Conservation (phyloP, 2,113 vertebrate species). For the Pleuronectes platessa region DNA sequence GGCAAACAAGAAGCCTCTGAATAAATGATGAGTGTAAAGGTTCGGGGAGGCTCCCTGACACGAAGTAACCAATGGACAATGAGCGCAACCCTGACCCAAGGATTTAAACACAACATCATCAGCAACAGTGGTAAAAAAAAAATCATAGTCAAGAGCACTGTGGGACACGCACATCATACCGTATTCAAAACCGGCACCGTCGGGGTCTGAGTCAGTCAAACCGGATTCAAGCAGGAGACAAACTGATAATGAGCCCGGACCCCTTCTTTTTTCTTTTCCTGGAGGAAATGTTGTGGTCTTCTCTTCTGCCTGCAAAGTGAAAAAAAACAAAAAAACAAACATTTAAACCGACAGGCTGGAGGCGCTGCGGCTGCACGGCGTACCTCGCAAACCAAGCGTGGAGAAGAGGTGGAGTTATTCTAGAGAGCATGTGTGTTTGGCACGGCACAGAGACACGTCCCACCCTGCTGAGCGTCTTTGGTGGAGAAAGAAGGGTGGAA, state of each 20-base stretch:
- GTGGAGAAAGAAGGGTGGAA: background rate
- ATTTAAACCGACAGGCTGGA: conserved; percentile 36
- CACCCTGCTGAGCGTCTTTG: conserved; percentile 10
- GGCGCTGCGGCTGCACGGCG: conserved; percentile 1
- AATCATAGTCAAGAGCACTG: conserved; percentile 13
- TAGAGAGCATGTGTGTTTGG: conserved; percentile 31
- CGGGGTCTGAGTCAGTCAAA: conserved; percentile 12
- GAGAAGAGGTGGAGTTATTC: conserved; percentile 40
- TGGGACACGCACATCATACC: conserved; percentile 1
- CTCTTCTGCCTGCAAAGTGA: conserved; percentile 1
- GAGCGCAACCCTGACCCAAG: conserved; percentile 58
- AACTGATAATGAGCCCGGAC: conserved; percentile 39
- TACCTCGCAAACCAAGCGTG: conserved; percentile 16
- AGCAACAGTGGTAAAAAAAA: conserved; percentile 7
- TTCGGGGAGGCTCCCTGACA: conserved; percentile 73
- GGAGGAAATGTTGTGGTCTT: conserved; percentile 13
- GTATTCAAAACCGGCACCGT: background rate
- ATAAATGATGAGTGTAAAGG: conserved; percentile 83
- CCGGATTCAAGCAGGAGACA: conserved; percentile 25
- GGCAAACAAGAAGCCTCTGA: conserved; percentile 77
- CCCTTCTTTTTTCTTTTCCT: conserved; percentile 6
- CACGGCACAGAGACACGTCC: conserved; percentile 24
- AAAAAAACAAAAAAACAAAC: background rate
- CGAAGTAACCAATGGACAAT: conserved; percentile 61
- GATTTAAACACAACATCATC: conserved; percentile 51